Base-by-base conservation (phyloP, 2,797 vertebrate genomes). In the Pantherophis vulpinus region DNA sequence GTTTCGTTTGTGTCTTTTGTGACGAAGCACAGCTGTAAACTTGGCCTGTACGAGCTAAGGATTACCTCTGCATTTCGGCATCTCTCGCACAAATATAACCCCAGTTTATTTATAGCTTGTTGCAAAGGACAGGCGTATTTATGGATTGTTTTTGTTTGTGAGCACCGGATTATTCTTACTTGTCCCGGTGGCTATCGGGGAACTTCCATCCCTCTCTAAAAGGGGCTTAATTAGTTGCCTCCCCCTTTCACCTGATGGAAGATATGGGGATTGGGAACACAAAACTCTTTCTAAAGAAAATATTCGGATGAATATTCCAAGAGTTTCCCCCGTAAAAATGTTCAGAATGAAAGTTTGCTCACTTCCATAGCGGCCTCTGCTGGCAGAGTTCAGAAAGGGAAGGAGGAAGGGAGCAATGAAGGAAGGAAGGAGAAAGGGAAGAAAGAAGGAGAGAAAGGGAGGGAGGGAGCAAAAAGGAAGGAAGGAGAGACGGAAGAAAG, bases 81-180 rank as follows among this genome's bases (percentile, higher is more conserved):
- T 93, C 55, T 88, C 86, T 47, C 16, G 13, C n/a, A 70, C 60
- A 47, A 61, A 47, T 6, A 9, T 25, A 51, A 23, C 55, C 18
- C 51, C 11, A 0, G 54, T 59, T 55, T 93, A 93, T 93, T 88
- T 74, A 87, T 93, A 93, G 92, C 54, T 51, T n/a, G 37, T 32
- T 47, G 11, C 27, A 27, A 56, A 79, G 70, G 14, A 14, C 20
- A 51, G 1, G 20, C 13, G 0, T 88, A 89, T 56, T 79, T 58
- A 47, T 79, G 27, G 25, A 16, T 0, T 61, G 27, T 12, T 23
- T 61, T 14, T 20, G n/a, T n/a, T 14, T 18, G 9, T 1, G 59
- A 42, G 8, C 32, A 42, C 32, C 0, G 0, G 16, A 1, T 13
- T 42, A 1, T 60, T 32, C 11, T 10, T 9, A 16, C 55, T 10